Evolutionary conservation across 2,797 vertebrate species (phyloP), one percentile per base, ranked within the genome.

Genomic region (Sebastolobus alascanus): DNA sequence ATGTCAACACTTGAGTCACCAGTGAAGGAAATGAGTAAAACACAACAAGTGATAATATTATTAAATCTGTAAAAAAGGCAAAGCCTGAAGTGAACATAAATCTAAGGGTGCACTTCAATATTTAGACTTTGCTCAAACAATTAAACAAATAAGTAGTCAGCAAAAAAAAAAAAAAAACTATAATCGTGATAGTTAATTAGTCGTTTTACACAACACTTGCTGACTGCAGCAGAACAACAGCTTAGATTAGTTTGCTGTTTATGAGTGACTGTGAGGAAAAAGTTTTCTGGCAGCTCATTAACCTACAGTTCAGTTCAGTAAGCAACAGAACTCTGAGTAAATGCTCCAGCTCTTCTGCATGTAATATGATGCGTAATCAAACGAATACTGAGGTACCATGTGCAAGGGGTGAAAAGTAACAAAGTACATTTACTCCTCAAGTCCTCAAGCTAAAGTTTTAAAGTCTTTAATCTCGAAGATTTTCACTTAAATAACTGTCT

Each of bases 261-360:
- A 9, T 56, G 50, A 55, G 8, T 7, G 11, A 74, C 37, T 22
- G 13, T 58, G 38, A 25, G 33, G 6, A 12, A 22, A 33, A 22
- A 16, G 20, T 14, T 56, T 7, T 14, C 18, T 33, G n/a, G 50
- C 46, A 75, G 73, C 52, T 67, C 18, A 52, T 52, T 38, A 38
- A 61, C n/a, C 54, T 76, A 5, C n/a, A 43, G 37, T 59, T 46
- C n/a, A 43, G 37, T 67, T 46, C 58, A 69, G 22, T 22, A 20
- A 31, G 29, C 31, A 61, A 54, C 11, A 20, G 4, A 20, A 38
- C 4, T 3, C 4, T 8, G 16, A 54, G 6, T n/a, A n/a, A n/a
- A 69, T 1, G 20, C 22, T 13, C 9, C 4, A 8, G 14, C 10
- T 25, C 27, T 33, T 8, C 13, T 20, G 66, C 31, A 3, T 43